Evolutionary conservation across 2,113 vertebrate species (phyloP), one percentile per base, ranked within the genome.

Genomic region (Acanthisitta chloris): DNA sequence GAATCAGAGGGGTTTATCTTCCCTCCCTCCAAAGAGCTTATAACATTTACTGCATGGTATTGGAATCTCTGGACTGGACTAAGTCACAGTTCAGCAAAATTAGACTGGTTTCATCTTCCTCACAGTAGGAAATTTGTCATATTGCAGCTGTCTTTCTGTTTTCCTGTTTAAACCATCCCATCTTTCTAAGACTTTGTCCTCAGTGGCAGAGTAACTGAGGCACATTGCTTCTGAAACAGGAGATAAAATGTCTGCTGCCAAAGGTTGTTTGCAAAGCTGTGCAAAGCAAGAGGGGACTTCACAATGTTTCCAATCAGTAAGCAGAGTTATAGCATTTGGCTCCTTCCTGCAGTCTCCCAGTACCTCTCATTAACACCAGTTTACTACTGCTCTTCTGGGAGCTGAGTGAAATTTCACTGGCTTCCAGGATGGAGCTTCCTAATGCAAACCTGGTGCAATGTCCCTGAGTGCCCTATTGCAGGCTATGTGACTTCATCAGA

Each of bases 1-100:
- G 92, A 95, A 93, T 90, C 6, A 2, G 40, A 88, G 34, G 24
- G 65, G 2, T 0, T 65, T 91, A 79, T 65, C 59, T 14, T 14
- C 38, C 52, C 59, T 94, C 84, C 57, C 81, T 81, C 90, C 85
- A 88, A 96, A 85, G 90, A 92, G 72, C 28, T 90, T 81, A 34
- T 90, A 90, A 90, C 65, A 95, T 92, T 92, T 94, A 92, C 88
- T 95, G 57, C 79, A 74, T 36, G 25, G 43, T 67, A 26, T 73
- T 86, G 82, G 92, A 93, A 92, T 90, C 88, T 93, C 70, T 86
- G 96, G 85, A 92, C 80, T 95, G 91, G 96, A 96, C 72, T 48
- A 9, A 96, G 69, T 90, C 93, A 94, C 46, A 93, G 93, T 95
- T 95, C 85, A 96, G 84, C 80, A 84, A 92, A 94, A 83, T 82